Base-by-base conservation (phyloP, 2,113 vertebrate genomes). In the Nymphicus hollandicus region DNA sequence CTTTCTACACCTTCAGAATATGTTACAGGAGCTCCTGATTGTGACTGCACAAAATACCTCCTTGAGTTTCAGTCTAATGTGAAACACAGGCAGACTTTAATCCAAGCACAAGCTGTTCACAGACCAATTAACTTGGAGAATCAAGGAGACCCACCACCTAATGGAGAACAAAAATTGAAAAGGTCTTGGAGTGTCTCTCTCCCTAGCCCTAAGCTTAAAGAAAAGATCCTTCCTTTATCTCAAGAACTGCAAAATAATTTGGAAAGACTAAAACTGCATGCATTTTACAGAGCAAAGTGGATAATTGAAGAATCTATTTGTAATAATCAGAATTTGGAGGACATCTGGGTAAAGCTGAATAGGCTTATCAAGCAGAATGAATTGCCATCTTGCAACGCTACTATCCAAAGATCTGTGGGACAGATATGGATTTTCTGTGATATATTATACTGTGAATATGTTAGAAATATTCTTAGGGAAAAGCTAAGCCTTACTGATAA, bases 401-500 rank as follows among this genome's bases (percentile, higher is more conserved):
- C 98, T 94, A 98, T 99, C 91, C 99, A 98, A 93, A 98, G 99
- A 94, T 98, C 98, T 83, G 84, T 97, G 66, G 94, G 86, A 17
- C 98, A 99, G 95, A 99, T 99, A 97, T 99, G 99, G 99, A 97
- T 99, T 55, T 99, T 99, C 98, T 99, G 99, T 95, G 99, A 99
- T 92, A 85, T 99, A 44, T 88, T 97, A 18, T 98, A 98, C 93
- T 98, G 98, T 53, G 99, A 99, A 98, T 97, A 98, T 91, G 97
- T 99, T 50, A 99, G 99, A 25, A 96, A 93, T 52, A 89, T 98
- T 89, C 97, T 99, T 89, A 99, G 98, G 94, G 89, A 97, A 37
- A 98, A 98, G 95, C 97, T 99, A 84, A 93, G 83, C 53, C 98
- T 99, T 91, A 94, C 79, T 35, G 99, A 99, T 13, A 98, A 95